Conservation (phyloP, 2,888 invertebrate genomes). For the Catocala fraxini region DNA sequence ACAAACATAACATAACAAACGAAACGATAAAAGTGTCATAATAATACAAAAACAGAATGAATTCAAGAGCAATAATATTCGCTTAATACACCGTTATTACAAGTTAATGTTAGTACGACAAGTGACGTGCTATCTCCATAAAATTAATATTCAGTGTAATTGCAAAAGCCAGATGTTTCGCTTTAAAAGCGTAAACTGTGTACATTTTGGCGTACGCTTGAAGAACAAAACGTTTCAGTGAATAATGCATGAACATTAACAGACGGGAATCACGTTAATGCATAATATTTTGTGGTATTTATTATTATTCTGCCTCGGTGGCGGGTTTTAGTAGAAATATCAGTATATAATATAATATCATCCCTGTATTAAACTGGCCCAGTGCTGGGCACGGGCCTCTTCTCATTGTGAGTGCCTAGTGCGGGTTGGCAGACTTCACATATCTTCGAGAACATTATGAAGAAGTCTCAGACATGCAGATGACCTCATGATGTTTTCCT, state of each 20-base stretch:
- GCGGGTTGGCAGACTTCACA: too few species aligned
- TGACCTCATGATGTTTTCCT: too few species aligned
- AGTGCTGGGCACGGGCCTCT: too few species aligned
- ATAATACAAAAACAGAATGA: neutral
- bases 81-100: neutral
- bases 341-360: too few species aligned
- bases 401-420: too few species aligned
- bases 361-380: too few species aligned
- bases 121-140: slow-evolving; percentile 26
- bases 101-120: slow-evolving; percentile 16
- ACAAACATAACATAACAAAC: too few species aligned
- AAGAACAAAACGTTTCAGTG: slow-evolving; percentile 53
- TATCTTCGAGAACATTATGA: too few species aligned
- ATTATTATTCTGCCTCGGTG: neutral
- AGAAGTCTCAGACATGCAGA: too few species aligned
- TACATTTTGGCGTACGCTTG: slow-evolving; percentile 14
- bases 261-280: slow-evolving; percentile 59
- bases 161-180: slow-evolving; percentile 27
- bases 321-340: too few species aligned
- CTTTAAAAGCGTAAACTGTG: slow-evolving; percentile 21
- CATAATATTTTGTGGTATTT: slow-evolving; percentile 15
- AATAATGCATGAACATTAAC: slow-evolving; percentile 64
- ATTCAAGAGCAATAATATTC: neutral
- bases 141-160: slow-evolving; percentile 27
- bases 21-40: neutral